Evolutionary conservation across 1,140 invertebrate species (phyloP).

Genomic region (Calephelis virginiensis): DNA sequence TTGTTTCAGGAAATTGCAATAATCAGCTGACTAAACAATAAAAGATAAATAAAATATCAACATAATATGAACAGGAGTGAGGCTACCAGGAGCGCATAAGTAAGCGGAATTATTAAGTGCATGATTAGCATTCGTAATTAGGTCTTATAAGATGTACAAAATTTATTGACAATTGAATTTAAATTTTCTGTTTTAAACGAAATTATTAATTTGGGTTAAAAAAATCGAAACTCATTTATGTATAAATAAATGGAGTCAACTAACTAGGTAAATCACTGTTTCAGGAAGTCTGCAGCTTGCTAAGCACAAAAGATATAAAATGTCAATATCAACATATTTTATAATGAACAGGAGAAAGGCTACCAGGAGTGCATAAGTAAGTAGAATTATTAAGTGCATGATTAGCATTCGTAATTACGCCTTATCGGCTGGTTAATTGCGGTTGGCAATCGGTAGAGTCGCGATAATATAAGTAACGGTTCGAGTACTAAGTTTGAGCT

Average conservation of each 20-base stretch:
- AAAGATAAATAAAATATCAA: too few relatives aligned
- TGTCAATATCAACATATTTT: slow-evolving; percentile 5
- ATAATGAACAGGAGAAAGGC: slow-evolving; percentile 29
- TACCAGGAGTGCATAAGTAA: slow-evolving; percentile 41
- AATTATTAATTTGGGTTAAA: too few relatives aligned
- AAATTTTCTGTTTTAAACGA: too few relatives aligned
- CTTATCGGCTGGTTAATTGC: slow-evolving; percentile 65
- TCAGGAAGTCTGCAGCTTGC: background rate
- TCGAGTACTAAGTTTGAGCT: slow-evolving; percentile 5
- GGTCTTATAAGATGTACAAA: background rate
- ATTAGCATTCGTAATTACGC: slow-evolving; percentile 70
- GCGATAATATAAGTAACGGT: slow-evolving; percentile 20
- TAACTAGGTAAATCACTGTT: too few relatives aligned
- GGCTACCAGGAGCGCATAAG: slow-evolving; percentile 4
- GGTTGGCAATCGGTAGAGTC: slow-evolving; percentile 50
- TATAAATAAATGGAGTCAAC: too few relatives aligned
- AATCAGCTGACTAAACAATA: too few relatives aligned
- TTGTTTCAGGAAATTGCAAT: too few relatives aligned
- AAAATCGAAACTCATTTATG: too few relatives aligned
- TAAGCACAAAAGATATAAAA: background rate
- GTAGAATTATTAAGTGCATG: slow-evolving; percentile 53
- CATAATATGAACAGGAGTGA: slow-evolving; percentile 23
- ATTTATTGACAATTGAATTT: too few relatives aligned
- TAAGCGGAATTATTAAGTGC: slow-evolving; percentile 27
- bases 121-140: background rate